Evolutionary conservation across 2,888 invertebrate genomes (phyloP).

Genomic region (Salpingus planirostris): DNA sequence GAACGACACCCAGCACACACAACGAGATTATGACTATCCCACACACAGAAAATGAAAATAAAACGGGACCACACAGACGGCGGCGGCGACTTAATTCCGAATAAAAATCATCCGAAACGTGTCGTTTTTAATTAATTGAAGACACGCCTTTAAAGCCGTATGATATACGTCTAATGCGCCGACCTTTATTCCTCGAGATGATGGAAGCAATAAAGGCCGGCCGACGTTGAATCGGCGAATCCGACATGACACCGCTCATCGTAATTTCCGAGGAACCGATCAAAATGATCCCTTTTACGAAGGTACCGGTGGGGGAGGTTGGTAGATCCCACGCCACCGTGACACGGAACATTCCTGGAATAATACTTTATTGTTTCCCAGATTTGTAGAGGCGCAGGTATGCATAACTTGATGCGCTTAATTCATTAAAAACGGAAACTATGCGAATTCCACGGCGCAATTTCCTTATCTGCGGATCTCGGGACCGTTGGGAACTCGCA

Average conservation of each 20-base stretch:
- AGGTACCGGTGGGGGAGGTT: too few species aligned
- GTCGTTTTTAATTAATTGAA: conserved; percentile 17
- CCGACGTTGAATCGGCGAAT: too few species aligned
- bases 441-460: conserved; percentile 5
- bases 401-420: conserved; percentile 7
- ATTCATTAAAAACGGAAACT: conserved; percentile 7
- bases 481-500: conserved; percentile 1
- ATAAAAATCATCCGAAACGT: conserved; percentile 14
- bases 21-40: too few species aligned
- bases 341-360: conserved; percentile 2
- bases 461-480: conserved; percentile 3
- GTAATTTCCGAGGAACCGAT: too few species aligned
- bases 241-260: too few species aligned
- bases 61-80: conserved; percentile 14
- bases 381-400: neutral
- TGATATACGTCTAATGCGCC: conserved; percentile 6
- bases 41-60: conserved; percentile 2
- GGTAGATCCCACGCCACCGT: too few species aligned
- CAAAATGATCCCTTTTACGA: too few species aligned
- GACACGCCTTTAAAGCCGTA: conserved; percentile 12
- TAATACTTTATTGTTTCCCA: conserved; percentile 2
- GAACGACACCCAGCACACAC: too few species aligned
- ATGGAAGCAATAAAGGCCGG: neutral
- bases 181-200: conserved; percentile 1
- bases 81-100: conserved; percentile 13